Conservation (phyloP, 2,888 invertebrate species). For the Eubasilissa splendida region DNA sequence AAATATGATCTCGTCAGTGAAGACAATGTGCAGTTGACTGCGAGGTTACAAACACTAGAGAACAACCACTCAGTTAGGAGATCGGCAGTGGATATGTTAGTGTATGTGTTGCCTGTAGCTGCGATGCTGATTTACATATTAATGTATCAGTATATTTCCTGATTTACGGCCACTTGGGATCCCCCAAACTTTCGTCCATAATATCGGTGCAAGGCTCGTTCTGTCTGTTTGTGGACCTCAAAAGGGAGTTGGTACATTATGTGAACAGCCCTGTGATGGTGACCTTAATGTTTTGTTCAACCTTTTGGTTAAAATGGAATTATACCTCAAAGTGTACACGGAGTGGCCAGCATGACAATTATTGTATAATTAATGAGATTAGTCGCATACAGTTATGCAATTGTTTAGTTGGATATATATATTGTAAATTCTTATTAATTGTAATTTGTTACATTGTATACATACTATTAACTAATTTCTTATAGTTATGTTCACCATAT, state of each 20-base stretch:
- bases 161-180: slow-evolving; percentile 76
- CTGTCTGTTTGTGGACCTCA: slow-evolving; percentile 26
- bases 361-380: slow-evolving; percentile 10
- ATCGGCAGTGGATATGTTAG: slow-evolving; percentile 74
- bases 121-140: slow-evolving; percentile 75
- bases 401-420: slow-evolving; percentile 11
- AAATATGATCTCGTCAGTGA: slow-evolving; percentile 78
- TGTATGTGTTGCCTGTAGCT: slow-evolving; percentile 74
- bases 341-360: slow-evolving; percentile 23
- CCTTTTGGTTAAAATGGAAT: background rate
- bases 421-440: slow-evolving; percentile 18
- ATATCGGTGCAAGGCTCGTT: slow-evolving; percentile 52
- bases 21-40: slow-evolving; percentile 75
- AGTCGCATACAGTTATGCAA: slow-evolving; percentile 6
- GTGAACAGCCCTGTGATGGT: slow-evolving; percentile 17
- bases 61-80: slow-evolving; percentile 74
- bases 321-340: slow-evolving; percentile 13
- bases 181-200: slow-evolving; percentile 69
- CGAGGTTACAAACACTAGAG: slow-evolving; percentile 75
- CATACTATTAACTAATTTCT: slow-evolving; percentile 20
- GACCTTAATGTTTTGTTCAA: background rate
- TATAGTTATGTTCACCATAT: slow-evolving; percentile 23
- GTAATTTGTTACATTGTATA: background rate
- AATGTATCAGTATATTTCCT: slow-evolving; percentile 74
- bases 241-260: slow-evolving; percentile 21